Evolutionary conservation across 2,888 invertebrate species (phyloP), one percentile per base, ranked within the genome.

Genomic region (Clistopyga incitator): DNA sequence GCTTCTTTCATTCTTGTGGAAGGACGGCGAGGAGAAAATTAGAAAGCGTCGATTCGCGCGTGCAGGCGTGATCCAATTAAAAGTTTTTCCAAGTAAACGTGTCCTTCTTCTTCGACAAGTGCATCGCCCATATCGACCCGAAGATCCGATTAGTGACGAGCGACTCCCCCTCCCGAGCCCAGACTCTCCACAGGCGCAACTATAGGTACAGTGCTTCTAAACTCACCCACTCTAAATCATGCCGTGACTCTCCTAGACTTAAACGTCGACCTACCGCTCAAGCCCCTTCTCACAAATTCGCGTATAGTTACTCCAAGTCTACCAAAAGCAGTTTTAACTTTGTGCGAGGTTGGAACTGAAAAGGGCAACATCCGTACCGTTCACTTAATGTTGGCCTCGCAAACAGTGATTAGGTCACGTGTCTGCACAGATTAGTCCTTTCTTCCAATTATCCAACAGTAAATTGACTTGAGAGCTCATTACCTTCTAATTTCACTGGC

Each of bases 1-100:
- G 15, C 15, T 25, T 45, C 34, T 50, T 68, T 45, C 45, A 42
- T 45, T 29, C 45, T 45, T n/a, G 56, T 6, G 23, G 29, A 42
- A 72, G 42, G 6, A 25, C 56, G 25, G n/a, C 72, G 23, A 72
- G 13, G 68, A 59, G 42, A 59, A 72, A 72, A 72, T 59, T 72
- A 59, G 59, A 72, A 72, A 72, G 25, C 59, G 72, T 72, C 72
- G 59, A 65, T 45, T 45, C 15, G 23, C 59, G 20, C 54, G 47
- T 42, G 59, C 23, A 74, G 61, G 23, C 18, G 38, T 67, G 77
- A 81, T 77, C 67, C 71, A 77, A 81, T 81, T 77, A 81, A 72
- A 81, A 81, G 65, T 68, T 78, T 77, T 61, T 45, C 59, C 42
- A 20, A 72, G 67, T 50, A 67, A 72, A 72, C 67, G 67, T 50